phyloP scores from a whole-genome alignment of 2,797 vertebrate species.

The Xiphorhynchus erythropygius region DNA sequence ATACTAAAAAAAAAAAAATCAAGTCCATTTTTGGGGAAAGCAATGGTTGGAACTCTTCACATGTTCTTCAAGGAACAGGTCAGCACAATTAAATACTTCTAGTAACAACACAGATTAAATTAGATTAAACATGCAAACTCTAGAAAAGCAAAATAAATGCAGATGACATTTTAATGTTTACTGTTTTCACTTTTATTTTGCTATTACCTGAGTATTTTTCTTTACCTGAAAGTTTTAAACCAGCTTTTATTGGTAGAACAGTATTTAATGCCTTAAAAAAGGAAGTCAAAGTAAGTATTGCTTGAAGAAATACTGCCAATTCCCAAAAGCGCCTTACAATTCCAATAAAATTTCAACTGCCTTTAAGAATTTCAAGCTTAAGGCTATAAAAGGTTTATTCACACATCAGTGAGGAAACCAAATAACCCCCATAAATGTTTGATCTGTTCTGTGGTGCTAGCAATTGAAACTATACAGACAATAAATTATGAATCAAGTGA shows the following conservation, averaged over 20 bases:
- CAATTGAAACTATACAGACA: background rate
- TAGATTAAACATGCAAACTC: background rate
- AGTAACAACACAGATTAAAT: background rate
- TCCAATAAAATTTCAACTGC: background rate
- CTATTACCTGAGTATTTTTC: background rate
- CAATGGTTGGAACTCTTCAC: background rate
- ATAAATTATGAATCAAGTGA: background rate
- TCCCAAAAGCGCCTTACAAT: background rate
- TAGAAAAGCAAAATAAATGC: background rate
- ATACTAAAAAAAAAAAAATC: background rate
- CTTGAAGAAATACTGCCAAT: background rate
- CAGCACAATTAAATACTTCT: background rate
- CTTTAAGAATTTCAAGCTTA: background rate
- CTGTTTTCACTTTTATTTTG: background rate
- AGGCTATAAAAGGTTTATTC: background rate
- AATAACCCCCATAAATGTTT: background rate
- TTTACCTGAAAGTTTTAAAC: background rate
- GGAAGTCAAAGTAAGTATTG: background rate
- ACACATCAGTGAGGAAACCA: background rate
- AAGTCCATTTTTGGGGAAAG: background rate
- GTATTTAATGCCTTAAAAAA: background rate
- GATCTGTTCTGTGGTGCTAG: background rate
- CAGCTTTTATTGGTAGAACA: background rate
- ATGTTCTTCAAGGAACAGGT: background rate
- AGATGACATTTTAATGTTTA: background rate